Evolutionary conservation across 2,113 vertebrate genomes (phyloP), one percentile per base, ranked within the genome.

Genomic region (Balaenoptera acutorostrata): DNA sequence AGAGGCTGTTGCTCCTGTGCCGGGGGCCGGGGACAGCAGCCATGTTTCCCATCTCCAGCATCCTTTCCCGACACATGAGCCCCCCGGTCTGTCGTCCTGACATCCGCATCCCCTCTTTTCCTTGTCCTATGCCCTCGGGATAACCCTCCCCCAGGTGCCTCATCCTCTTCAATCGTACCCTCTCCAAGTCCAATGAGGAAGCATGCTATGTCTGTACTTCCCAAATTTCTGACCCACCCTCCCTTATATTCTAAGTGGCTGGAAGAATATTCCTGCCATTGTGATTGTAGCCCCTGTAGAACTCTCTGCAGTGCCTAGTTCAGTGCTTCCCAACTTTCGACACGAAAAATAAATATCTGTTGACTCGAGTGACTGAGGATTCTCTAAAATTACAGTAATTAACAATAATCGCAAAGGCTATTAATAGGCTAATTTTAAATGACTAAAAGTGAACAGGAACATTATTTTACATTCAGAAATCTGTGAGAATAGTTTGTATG

Each of bases 341-440:
- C 4, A 12, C 55, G 77, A 84, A 94, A 86, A 82, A 27, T 64
- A 82, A 86, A 6, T n/a, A 36, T 23, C 46, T 64, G 49, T 21
- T 75, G 74, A 82, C 69, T 9, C 8, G 18, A 88, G 8, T n/a
- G 69, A 36, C 61, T n/a, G 88, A 81, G 8, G 66, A 63, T 69
- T 49, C 52, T 61, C 36, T 63, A 55, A 39, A 90, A 81, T 97
- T 71, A 63, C 1, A 86, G 33, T 71, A 83, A 90, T 61, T 61
- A 95, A 33, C 55, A 74, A 87, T 90, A 57, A 78, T 4, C 77
- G 64, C 57, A 36, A 74, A 82, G 66, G 52, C 52, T 96, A 63
- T 77, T 83, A 88, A 86, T 57, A 71, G 88, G 75, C 41, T 36
- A 71, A 59, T 90, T 86, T 72, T n/a, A 90, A 91, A 71, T 64